Percentiles rank a stretch among this genome's conserved stretches.
Evolutionary conservation across 1,140 invertebrate genomes (phyloP).

Genomic region (Berghia stephanieae): DNA sequence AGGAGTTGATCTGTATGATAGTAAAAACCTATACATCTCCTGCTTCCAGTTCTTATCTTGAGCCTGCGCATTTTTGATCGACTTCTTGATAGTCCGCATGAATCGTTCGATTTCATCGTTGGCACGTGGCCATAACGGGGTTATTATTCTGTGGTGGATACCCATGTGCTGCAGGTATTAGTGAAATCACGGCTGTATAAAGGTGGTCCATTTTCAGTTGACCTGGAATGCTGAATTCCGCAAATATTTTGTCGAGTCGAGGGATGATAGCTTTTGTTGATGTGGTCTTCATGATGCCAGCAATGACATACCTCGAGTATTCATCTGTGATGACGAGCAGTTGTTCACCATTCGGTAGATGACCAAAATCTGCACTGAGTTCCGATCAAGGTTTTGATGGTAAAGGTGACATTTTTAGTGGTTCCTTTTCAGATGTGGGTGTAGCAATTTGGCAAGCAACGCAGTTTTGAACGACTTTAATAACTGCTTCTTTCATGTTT

Average conservation of each 20-base stretch:
- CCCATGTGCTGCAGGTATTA: conserved; percentile 17
- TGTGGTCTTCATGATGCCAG: conserved; percentile 33
- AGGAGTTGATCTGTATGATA: conserved; percentile 41
- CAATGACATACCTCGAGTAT: conserved; percentile 47
- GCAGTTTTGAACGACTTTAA: no score
- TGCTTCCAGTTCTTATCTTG: conserved; percentile 44
- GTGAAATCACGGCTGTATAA: conserved; percentile 43
- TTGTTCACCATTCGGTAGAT: conserved; percentile 44
- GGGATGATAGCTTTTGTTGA: conserved; percentile 21
- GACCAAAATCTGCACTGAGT: conserved; percentile 52
- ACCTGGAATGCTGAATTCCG: conserved; percentile 34
- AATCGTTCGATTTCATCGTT: conserved; percentile 47
- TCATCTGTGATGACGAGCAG: conserved; percentile 51
- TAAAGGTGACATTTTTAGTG: conserved; percentile 43
- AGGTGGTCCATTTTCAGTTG: conserved; percentile 42
- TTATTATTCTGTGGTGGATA: conserved; percentile 41
- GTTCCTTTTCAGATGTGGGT: no score
- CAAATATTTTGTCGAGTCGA: conserved; percentile 33
- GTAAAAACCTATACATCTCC: conserved; percentile 40
- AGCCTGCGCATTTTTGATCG: conserved; percentile 34
- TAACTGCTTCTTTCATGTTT: no score
- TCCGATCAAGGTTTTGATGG: conserved; percentile 33
- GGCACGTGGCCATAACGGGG: conserved; percentile 41
- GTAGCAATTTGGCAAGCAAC: no score
- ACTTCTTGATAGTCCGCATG: conserved; percentile 45